Percentiles rank a stretch among this genome's conserved stretches.
These are phyloP conservation scores for Drosophila ficusphila DNA, from an alignment of 1,140 invertebrate genomes.

Conservation along the genomic window DNA sequence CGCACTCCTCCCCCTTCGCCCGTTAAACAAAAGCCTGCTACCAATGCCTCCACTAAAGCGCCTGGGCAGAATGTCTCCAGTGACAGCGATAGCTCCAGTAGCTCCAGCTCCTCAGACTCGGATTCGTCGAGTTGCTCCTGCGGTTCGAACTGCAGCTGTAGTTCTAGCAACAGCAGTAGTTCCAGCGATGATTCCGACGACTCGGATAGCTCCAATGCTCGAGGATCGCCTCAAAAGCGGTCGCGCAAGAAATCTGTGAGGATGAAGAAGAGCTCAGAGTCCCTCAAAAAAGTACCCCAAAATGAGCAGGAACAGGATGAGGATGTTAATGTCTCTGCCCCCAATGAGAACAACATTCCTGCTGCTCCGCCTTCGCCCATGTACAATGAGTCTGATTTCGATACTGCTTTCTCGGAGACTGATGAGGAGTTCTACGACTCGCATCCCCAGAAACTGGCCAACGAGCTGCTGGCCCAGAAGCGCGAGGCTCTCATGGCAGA, in stretches of 20 bases:
- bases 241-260: conserved; percentile 45
- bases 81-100: conserved; percentile 88
- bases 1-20: conserved; percentile 48
- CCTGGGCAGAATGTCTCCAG: conserved; percentile 87
- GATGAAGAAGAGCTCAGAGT: conserved; percentile 35
- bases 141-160: conserved; percentile 88
- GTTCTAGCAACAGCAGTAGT: conserved; percentile 88
- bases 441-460: conserved; percentile 89
- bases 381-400: conserved; percentile 90
- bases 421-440: conserved; percentile 95
- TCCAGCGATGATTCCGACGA: conserved; percentile 87
- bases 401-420: conserved; percentile 92
- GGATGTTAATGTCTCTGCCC: conserved; percentile 40
- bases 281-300: conserved; percentile 7
- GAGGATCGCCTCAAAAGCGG: conserved; percentile 35
- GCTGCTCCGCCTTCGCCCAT: conserved; percentile 26
- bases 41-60: background rate
- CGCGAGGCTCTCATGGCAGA: conserved; percentile 88
- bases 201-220: conserved; percentile 75
- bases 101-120: conserved; percentile 86
- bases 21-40: conserved; percentile 30
- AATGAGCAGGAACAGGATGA: conserved; percentile 25
- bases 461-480: conserved; percentile 89
- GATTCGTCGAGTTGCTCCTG: conserved; percentile 88
- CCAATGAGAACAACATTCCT: conserved; percentile 34